A percentile compares a stretch with the other conserved stretches of the same genome.
Evolutionary conservation across 35 echinoderm and acorn worm species (phyloP).

Genomic region (Diadema setosum): DNA sequence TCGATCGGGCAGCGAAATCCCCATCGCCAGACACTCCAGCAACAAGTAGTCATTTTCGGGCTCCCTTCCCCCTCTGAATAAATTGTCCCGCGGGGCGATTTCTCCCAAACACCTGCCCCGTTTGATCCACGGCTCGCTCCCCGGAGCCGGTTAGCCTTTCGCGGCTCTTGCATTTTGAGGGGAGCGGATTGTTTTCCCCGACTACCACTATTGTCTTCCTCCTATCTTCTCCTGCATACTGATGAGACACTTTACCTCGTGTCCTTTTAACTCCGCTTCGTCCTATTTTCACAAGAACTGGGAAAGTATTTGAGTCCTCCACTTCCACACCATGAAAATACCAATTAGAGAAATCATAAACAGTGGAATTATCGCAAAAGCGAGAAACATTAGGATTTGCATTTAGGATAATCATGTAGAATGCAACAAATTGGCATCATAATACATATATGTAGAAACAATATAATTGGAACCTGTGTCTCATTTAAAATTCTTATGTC

Average conservation of each 20-base stretch:
- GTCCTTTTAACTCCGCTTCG: too few relatives aligned
- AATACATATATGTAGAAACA: too few relatives aligned
- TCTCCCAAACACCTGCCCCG: constrained; percentile 23
- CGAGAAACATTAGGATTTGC: too few relatives aligned
- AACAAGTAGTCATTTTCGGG: constrained; percentile 18
- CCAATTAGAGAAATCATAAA: too few relatives aligned
- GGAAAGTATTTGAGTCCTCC: too few relatives aligned
- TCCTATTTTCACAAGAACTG: too few relatives aligned
- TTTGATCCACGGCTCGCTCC: constrained; percentile 9
- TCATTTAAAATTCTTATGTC: too few relatives aligned
- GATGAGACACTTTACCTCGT: not conserved
- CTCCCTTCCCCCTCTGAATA: not conserved
- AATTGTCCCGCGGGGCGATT: constrained; percentile 26
- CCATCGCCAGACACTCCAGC: constrained; percentile 11
- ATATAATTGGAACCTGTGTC: too few relatives aligned
- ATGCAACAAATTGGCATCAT: too few relatives aligned
- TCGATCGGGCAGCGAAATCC: not conserved
- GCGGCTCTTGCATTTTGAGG: not conserved
- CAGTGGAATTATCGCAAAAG: too few relatives aligned
- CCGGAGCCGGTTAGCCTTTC: not conserved
- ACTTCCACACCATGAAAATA: too few relatives aligned
- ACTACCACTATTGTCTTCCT: not conserved
- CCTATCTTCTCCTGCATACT: not conserved
- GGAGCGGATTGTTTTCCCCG: not conserved
- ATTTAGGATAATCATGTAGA: too few relatives aligned